phyloP scores from a whole-genome alignment of 2,797 vertebrate species.

The Gymnothorax javanicus region DNA sequence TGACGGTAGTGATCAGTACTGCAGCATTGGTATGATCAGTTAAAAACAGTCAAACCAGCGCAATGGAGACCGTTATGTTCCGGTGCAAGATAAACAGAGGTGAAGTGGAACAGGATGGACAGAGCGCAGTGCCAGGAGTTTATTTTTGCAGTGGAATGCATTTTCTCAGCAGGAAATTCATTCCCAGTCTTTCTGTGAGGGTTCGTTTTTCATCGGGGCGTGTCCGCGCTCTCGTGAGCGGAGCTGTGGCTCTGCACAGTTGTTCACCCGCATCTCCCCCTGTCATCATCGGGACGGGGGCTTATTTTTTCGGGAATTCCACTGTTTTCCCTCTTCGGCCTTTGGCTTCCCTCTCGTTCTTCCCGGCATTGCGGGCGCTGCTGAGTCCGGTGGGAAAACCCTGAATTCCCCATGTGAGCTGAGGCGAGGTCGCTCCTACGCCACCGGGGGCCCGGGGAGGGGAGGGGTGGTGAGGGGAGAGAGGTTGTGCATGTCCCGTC shows the following conservation, averaged over 20 bases:
- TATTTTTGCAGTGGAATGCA: too few species aligned
- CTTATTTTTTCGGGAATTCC: constrained; percentile 10
- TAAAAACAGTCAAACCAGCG: too few species aligned
- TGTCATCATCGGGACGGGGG: neutral
- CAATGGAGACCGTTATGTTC: too few species aligned
- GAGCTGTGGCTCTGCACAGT: neutral
- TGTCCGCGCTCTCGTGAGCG: neutral
- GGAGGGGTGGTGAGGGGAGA: too few species aligned
- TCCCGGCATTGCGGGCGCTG: constrained; percentile 48
- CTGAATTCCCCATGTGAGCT: constrained; percentile 36
- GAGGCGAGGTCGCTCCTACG: constrained; percentile 41
- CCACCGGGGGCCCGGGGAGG: neutral
- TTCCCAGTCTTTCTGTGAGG: neutral
- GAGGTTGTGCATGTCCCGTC: neutral
- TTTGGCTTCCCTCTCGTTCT: constrained; percentile 24
- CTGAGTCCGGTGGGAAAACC: constrained; percentile 38
- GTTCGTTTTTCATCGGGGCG: neutral
- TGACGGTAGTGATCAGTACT: too few species aligned
- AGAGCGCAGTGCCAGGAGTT: neutral
- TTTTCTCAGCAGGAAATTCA: too few species aligned
- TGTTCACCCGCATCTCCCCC: neutral
- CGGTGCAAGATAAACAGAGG: neutral
- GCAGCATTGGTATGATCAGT: too few species aligned
- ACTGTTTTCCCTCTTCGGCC: constrained; percentile 57
- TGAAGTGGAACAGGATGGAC: neutral